phyloP scores from a whole-genome alignment of 2,888 invertebrate genomes.

The Helobdella robusta region DNA sequence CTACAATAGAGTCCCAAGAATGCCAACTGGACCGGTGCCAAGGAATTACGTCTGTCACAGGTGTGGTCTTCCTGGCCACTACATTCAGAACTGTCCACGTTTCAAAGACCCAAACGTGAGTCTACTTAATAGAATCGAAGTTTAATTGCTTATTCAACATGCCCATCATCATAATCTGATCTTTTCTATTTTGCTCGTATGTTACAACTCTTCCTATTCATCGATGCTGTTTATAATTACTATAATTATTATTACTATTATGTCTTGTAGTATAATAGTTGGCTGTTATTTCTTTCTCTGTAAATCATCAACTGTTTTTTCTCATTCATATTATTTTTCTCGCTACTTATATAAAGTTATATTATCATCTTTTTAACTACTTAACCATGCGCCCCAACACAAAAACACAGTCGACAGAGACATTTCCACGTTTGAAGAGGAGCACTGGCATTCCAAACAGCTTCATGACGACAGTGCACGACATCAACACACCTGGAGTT shows the following conservation, averaged over 20 bases:
- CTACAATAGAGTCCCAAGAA: constrained; percentile 73
- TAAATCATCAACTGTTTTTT: too few species aligned
- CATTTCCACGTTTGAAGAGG: constrained; percentile 59
- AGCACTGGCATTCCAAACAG: constrained; percentile 94
- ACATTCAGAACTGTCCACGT: constrained; percentile 86
- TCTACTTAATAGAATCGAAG: too few species aligned
- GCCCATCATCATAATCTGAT: not conserved
- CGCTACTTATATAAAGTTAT: too few species aligned
- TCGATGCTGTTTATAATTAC: too few species aligned
- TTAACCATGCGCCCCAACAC: too few species aligned
- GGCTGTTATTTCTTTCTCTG: too few species aligned
- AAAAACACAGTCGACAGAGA: not conserved
- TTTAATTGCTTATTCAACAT: too few species aligned
- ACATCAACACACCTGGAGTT: constrained; percentile 77
- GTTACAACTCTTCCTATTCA: not conserved
- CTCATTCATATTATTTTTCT: too few species aligned
- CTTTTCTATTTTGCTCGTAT: not conserved
- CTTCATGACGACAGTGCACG: constrained; percentile 86
- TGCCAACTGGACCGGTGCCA: constrained; percentile 73
- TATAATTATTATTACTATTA: too few species aligned
- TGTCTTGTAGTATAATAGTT: too few species aligned
- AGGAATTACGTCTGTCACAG: constrained; percentile 84
- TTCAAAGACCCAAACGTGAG: constrained; percentile 37
- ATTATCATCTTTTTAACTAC: too few species aligned
- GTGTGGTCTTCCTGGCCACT: constrained; percentile 89